Conservation (phyloP, 1,140 invertebrate genomes). For the Drosophila carrolli region DNA sequence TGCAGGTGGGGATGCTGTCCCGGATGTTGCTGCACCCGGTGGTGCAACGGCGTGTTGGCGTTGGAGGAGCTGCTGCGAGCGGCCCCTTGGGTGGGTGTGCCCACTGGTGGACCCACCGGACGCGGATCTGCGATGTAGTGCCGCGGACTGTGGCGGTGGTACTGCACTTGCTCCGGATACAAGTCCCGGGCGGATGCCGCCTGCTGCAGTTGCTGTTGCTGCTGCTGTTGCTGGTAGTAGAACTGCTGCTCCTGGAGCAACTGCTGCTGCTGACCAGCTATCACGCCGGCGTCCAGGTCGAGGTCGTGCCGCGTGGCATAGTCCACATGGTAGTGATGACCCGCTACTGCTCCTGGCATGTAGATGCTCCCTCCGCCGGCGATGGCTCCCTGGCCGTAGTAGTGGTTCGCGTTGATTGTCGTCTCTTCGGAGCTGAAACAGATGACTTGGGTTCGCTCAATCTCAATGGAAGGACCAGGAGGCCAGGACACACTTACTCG, state of each 20-base stretch:
- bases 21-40: conserved; percentile 28
- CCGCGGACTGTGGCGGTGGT: conserved; percentile 81
- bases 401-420: conserved; percentile 80
- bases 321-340: conserved; percentile 70
- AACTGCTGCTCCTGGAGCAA: conserved; percentile 45
- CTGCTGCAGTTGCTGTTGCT: conserved; percentile 36
- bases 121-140: conserved; percentile 80
- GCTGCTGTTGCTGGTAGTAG: conserved; percentile 54
- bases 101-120: conserved; percentile 54
- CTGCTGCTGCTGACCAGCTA: conserved; percentile 65
- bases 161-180: conserved; percentile 77
- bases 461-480: conserved; percentile 49
- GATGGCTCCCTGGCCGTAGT: conserved; percentile 54
- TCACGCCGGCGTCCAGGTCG: conserved; percentile 65
- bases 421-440: conserved; percentile 84
- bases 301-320: conserved; percentile 61
- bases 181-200: conserved; percentile 57
- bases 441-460: conserved; percentile 82
- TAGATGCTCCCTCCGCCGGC: conserved; percentile 63
- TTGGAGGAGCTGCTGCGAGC: conserved; percentile 71
- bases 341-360: conserved; percentile 62
- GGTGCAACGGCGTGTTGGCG: conserved; percentile 74
- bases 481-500: conserved; percentile 88
- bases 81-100: conserved; percentile 64
- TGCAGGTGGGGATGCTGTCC: conserved; percentile 46